Percentiles rank a stretch among this genome's conserved stretches.
Evolutionary conservation across 2,113 vertebrate species (phyloP).

Genomic region (Gallinago jamesoni): DNA sequence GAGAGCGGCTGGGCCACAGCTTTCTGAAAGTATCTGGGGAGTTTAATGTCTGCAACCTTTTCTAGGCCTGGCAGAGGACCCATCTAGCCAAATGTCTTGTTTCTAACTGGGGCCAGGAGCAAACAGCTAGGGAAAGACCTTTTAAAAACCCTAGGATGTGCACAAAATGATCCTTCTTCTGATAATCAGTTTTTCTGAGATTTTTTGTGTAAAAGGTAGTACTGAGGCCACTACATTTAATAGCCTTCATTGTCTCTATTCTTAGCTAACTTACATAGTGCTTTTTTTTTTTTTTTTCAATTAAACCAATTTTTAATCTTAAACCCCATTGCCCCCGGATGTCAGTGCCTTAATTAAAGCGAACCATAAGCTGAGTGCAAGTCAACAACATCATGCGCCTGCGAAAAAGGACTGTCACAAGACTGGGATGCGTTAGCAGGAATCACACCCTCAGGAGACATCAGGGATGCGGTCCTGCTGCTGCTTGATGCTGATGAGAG

Average conservation of each 20-base stretch:
- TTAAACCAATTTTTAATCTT: background rate
- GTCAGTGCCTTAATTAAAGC: background rate
- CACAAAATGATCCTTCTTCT: background rate
- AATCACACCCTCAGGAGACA: background rate
- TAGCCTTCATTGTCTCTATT: background rate
- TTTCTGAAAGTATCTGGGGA: background rate
- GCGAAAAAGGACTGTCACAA: background rate
- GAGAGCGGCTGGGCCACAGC: background rate
- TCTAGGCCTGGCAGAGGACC: background rate
- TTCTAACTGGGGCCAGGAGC: background rate
- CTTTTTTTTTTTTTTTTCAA: background rate
- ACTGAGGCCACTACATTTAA: background rate
- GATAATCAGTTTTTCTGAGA: background rate
- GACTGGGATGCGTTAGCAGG: background rate
- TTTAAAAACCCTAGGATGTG: background rate
- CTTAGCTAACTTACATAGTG: background rate
- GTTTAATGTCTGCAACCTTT: background rate
- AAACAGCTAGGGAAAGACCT: background rate
- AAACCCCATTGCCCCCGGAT: background rate
- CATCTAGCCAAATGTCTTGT: background rate
- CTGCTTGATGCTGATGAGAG: conserved; percentile 21
- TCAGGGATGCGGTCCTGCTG: background rate
- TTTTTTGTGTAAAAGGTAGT: background rate
- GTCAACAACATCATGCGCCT: background rate
- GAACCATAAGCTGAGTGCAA: background rate